Conservation (phyloP, 2,797 vertebrate species). For the Trachops cirrhosus region DNA sequence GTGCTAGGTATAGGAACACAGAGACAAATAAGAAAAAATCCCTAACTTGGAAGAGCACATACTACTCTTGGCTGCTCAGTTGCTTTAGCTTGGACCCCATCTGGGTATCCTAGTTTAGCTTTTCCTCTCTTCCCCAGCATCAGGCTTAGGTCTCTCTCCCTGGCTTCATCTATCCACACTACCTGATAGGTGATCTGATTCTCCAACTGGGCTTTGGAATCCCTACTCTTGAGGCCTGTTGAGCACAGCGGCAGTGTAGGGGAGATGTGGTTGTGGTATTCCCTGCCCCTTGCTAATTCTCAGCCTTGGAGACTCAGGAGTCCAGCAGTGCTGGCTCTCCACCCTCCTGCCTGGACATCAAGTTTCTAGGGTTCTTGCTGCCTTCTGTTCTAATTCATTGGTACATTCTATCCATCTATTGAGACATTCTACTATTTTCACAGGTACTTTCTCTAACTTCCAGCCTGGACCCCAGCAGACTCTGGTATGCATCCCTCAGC, state of each 20-base stretch:
- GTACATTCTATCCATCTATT: not conserved
- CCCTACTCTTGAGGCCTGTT: rapidly evolving
- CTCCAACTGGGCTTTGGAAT: not conserved
- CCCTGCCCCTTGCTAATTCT: not conserved
- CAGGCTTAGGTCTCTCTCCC: not conserved
- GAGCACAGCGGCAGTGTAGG: rapidly evolving
- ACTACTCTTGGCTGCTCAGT: not conserved
- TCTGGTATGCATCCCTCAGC: not conserved
- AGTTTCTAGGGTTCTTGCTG: not conserved
- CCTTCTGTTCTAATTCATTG: not conserved
- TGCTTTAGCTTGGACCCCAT: not conserved
- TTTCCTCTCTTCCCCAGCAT: not conserved
- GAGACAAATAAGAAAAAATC: not conserved
- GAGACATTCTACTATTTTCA: not conserved
- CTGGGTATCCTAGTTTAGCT: not conserved
- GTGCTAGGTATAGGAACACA: not conserved
- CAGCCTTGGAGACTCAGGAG: not conserved
- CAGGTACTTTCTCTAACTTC: not conserved
- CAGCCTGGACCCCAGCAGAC: not conserved
- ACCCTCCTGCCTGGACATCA: not conserved
- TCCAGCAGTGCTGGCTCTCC: not conserved
- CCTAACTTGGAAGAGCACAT: not conserved
- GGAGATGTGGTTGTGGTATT: not conserved
- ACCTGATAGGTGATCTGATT: not conserved
- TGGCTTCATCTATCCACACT: not conserved